phyloP scores from a whole-genome alignment of 2,888 invertebrate species.

The Lordiphosa fenestrarum region DNA sequence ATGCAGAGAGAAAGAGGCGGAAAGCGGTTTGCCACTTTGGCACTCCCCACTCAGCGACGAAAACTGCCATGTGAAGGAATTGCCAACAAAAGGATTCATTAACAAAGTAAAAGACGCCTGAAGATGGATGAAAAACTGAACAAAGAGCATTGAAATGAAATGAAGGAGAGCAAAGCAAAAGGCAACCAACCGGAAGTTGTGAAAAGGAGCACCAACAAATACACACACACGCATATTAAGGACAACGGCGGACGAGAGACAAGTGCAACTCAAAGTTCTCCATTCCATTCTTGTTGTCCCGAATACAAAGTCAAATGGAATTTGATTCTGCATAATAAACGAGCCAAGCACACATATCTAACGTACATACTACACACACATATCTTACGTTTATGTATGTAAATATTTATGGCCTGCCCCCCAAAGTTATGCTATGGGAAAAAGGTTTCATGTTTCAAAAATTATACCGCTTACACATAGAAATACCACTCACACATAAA shows the following conservation, averaged over 20 bases:
- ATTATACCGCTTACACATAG: constrained; percentile 8
- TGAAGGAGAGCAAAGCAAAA: constrained; percentile 7
- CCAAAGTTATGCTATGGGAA: constrained; percentile 39
- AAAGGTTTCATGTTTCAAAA: constrained; percentile 38
- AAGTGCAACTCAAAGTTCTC: constrained; percentile 22
- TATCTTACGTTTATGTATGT: constrained; percentile 1
- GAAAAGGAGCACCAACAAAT: constrained; percentile 19
- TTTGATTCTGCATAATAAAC: constrained; percentile 58
- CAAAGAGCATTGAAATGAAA: constrained; percentile 49
- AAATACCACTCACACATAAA: constrained; percentile 14
- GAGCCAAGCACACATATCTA: constrained; percentile 24
- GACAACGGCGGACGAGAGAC: constrained; percentile 9
- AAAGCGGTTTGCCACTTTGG: constrained; percentile 41
- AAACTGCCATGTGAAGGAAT: constrained; percentile 45
- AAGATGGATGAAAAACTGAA: constrained; percentile 49
- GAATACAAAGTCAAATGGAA: constrained; percentile 56
- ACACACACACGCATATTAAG: constrained; percentile 39
- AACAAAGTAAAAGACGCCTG: constrained; percentile 60
- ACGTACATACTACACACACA: not conserved
- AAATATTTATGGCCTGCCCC: constrained; percentile 42
- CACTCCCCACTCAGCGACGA: constrained; percentile 8
- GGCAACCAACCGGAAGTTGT: constrained; percentile 65
- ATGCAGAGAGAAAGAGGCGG: constrained; percentile 7
- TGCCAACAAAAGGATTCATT: constrained; percentile 69
- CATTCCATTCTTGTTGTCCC: constrained; percentile 9